Evolutionary conservation across 2,888 invertebrate species (phyloP), one percentile per base, ranked within the genome.

Genomic region (Torymus tubicola): DNA sequence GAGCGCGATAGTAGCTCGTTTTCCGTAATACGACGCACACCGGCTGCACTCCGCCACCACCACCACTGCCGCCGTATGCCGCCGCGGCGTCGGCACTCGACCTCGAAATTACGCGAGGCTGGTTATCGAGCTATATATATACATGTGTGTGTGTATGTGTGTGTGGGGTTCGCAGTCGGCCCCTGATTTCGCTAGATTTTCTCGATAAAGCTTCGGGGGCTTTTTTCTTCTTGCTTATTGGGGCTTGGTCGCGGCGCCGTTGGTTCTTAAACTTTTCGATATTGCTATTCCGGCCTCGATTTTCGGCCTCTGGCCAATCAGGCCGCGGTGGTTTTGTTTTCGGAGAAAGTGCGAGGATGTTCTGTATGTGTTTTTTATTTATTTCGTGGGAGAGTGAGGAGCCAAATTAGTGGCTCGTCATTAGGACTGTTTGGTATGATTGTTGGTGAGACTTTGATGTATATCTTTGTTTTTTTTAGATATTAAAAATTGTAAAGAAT

Each of bases 221-320:
- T 18, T 76, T 69, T 76, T 70, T 77, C 63, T 77, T 70, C 63
- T 63, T 77, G 76, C 63, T 77, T 61, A 68, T 57, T 70, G 76
- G 76, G 12, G 76, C 76, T 64, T 65, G 73, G 13, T 24, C 63
- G n/a, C 21, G 13, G 8, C 50, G 0, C 2, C n/a, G 24, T 1
- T 13, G 42, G 21, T 70, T 55, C 24, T 70, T 77, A 63, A 73
- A 55, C 57, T 70, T 70, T 57, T 55, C 57, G 63, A 77, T 77
- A 70, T 77, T 77, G 55, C 21, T 42, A 12, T 60, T 67, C 3
- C 53, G 69, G 64, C 76, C 63, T 68, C 69, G 50, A 70, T 77
- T 63, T 64, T 57, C 8, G 52, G 21, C 11, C 24, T 67, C 50
- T 58, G 50, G 58, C n/a, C 50, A 64, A 65, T 74, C 74, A 67